phyloP scores from a whole-genome alignment of 2,113 vertebrate species.

The Ceyx cyanopectus region DNA sequence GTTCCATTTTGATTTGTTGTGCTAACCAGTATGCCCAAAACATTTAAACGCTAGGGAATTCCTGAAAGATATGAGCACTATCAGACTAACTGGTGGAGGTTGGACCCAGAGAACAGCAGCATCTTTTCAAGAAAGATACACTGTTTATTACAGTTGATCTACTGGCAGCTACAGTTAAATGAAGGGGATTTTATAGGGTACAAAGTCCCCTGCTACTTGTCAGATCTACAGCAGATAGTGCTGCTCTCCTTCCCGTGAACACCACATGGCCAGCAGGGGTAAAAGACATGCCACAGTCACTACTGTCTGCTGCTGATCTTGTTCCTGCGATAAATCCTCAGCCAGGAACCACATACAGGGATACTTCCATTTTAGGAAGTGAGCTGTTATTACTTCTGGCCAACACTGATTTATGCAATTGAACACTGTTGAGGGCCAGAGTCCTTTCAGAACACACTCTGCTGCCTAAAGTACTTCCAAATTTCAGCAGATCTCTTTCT shows the following conservation, averaged over 20 bases:
- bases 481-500: too few relatives aligned
- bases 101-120: neutral
- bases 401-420: neutral
- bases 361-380: slow-evolving; percentile 32
- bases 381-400: neutral
- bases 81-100: neutral
- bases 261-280: neutral
- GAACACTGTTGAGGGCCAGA: neutral
- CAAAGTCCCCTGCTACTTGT: neutral
- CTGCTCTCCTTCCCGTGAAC: neutral
- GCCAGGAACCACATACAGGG: neutral
- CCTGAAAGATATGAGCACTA: accelerated
- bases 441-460: neutral
- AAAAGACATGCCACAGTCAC: neutral
- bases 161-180: neutral
- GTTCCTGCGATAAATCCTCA: neutral
- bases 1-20: neutral
- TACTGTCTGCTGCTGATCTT: neutral
- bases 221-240: neutral
- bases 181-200: neutral
- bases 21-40: neutral
- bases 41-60: neutral
- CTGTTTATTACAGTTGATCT: neutral
- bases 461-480: too few relatives aligned
- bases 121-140: neutral